Conservation (phyloP, 2,113 vertebrate genomes). For the Solea senegalensis region DNA sequence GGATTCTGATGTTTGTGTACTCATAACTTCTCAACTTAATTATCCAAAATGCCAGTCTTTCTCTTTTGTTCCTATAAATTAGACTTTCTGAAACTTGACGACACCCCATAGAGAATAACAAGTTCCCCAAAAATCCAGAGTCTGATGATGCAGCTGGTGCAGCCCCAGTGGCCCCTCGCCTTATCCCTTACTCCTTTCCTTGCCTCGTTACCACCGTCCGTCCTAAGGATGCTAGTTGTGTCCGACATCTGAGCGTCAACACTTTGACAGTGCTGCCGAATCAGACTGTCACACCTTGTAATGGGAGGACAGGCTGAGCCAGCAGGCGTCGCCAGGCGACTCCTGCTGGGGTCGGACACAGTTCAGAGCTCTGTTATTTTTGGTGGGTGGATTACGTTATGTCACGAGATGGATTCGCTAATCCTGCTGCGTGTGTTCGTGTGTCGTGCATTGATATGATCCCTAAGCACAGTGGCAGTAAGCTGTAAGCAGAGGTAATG, state of each 20-base stretch:
- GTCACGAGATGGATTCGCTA: slow-evolving; percentile 73
- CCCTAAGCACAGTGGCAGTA: slow-evolving; percentile 48
- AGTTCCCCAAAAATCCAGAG: slow-evolving; percentile 20
- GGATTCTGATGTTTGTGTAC: slow-evolving; percentile 3
- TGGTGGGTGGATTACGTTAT: slow-evolving; percentile 71
- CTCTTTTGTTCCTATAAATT: slow-evolving; percentile 32
- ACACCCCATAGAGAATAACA: slow-evolving; percentile 33
- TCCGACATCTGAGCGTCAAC: slow-evolving; percentile 1
- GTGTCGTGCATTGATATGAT: slow-evolving; percentile 47
- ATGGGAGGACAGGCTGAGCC: slow-evolving; percentile 52
- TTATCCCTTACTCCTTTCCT: no score
- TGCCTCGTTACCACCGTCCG: background rate
- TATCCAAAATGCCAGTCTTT: slow-evolving; percentile 40
- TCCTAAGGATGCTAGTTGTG: background rate
- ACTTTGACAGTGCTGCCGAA: slow-evolving; percentile 39
- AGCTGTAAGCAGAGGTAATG: slow-evolving; percentile 44
- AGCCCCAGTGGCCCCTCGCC: background rate
- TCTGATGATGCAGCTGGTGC: slow-evolving; percentile 52
- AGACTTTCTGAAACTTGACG: slow-evolving; percentile 46
- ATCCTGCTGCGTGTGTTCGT: slow-evolving; percentile 41
- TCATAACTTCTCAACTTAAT: slow-evolving; percentile 3
- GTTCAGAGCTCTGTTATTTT: slow-evolving; percentile 75
- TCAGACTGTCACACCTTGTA: slow-evolving; percentile 49
- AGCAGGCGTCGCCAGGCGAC: slow-evolving; percentile 53
- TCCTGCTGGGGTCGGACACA: slow-evolving; percentile 56